Evolutionary conservation across 2,113 vertebrate species (phyloP).

Genomic region (Odocoileus virginianus): DNA sequence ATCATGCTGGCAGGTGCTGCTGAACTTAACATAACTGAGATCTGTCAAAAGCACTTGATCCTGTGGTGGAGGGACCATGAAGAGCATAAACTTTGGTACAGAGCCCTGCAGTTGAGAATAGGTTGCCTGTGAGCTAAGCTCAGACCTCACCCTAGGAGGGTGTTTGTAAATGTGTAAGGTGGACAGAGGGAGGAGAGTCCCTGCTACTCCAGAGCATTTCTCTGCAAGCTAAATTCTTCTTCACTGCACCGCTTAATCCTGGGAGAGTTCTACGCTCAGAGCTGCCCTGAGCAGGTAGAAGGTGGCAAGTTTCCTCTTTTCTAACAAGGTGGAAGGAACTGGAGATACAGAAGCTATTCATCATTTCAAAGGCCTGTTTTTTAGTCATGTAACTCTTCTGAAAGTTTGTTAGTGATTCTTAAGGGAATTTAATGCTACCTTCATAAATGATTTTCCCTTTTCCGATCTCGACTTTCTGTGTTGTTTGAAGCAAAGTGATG

Average conservation of each 20-base stretch:
- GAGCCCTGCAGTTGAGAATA: not conserved
- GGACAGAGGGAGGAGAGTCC: too few species aligned
- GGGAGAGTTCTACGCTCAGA: not conserved
- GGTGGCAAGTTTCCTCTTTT: not conserved
- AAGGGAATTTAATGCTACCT: conserved; percentile 26
- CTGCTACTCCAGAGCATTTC: not conserved
- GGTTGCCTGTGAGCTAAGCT: not conserved
- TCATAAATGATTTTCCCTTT: conserved; percentile 29
- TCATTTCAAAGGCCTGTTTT: not conserved
- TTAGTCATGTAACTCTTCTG: not conserved
- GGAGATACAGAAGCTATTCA: not conserved
- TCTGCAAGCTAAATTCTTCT: not conserved
- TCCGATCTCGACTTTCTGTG: not conserved
- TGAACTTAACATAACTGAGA: not conserved
- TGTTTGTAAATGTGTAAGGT: not conserved
- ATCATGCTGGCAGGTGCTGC: not conserved
- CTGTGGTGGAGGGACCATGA: not conserved
- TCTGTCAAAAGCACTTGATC: not conserved
- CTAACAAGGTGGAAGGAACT: not conserved
- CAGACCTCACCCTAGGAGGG: not conserved
- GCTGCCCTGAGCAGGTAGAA: not conserved
- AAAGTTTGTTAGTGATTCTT: not conserved
- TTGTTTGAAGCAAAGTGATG: not conserved
- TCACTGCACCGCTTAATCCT: not conserved
- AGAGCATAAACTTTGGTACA: not conserved